Evolutionary conservation across 1,140 invertebrate genomes (phyloP), one percentile per base, ranked within the genome.

Genomic region (Rhopalosiphum maidis): DNA sequence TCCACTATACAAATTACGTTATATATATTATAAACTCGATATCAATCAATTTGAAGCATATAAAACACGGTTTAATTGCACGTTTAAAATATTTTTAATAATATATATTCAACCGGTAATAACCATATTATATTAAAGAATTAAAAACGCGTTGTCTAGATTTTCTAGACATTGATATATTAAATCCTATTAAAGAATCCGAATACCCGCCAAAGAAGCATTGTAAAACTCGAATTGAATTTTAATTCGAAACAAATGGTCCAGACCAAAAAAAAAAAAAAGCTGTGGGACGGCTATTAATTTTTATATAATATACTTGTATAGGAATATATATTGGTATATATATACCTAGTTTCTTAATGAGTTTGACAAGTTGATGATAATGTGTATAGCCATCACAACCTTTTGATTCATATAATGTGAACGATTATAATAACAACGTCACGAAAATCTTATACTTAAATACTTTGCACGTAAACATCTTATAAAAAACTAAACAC

Each of bases 371-470:
- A 83, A 83, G 35, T 83, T 37, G 77, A 37, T 37, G 35, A 37
- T 83, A 11, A 35, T 22, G 68, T 35, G 68, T 77, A 77, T 21
- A 35, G 2, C n/a, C 9, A 22, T 21, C 35, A 37, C 35, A 37
- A 37, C 77, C 77, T 83, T 6, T 22, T 37, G n/a, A n/a, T 77
- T 77, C 5, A n/a, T 18, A n/a, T n/a, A 15, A 77, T 18, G 60
- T 77, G 60, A n/a, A 83, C 77, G 37, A 83, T 83, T 77, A 18
- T 77, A 77, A 23, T 83, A 37, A 35, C 77, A 30, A 86, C 6
- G 5, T 90, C 88, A 90, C 88, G 88, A 90, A 90, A 90, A 90
- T 90, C 88, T 90, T 2, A 35, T 90, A 41, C 3, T 41, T 41
- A 41, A 41, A 41, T 41, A 90, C 30, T 90, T 30, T 15, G 41